Conservation (phyloP, 2,113 vertebrate species). For the Panurus biarmicus region DNA sequence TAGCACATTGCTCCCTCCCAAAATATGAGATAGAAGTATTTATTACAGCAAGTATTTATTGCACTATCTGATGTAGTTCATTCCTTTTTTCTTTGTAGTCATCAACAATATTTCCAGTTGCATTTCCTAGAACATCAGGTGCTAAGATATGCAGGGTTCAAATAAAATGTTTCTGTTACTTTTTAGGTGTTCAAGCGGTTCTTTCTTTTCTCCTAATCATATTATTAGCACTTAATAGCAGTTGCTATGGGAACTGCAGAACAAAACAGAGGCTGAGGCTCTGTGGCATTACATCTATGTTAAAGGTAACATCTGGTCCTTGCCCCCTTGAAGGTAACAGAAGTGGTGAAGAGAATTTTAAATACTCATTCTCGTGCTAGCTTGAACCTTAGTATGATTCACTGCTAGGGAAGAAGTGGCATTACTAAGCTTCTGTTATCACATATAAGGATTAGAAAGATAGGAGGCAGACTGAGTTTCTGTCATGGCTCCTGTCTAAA, state of each 20-base stretch:
- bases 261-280: not conserved
- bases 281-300: not conserved
- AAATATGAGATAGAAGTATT: not conserved
- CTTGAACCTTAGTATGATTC: not conserved
- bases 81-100: not conserved
- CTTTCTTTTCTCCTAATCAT: not conserved
- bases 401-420: not conserved
- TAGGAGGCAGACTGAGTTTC: not conserved
- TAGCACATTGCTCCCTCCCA: not conserved
- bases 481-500: not conserved
- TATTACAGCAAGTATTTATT: not conserved
- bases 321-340: conserved; percentile 22
- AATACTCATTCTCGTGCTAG: not conserved
- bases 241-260: conserved; percentile 31
- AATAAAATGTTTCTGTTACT: not conserved
- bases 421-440: not conserved
- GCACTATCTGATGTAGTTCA: not conserved
- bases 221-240: conserved; percentile 33
- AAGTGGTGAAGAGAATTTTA: conserved; percentile 36
- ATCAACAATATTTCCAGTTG: not conserved
- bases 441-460: not conserved
- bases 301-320: conserved; percentile 41
- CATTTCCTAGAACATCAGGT: not conserved
- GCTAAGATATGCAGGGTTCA: not conserved
- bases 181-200: not conserved